Base-by-base conservation (phyloP, 1,140 invertebrate genomes). In the Zaprionus ghesquierei region DNA sequence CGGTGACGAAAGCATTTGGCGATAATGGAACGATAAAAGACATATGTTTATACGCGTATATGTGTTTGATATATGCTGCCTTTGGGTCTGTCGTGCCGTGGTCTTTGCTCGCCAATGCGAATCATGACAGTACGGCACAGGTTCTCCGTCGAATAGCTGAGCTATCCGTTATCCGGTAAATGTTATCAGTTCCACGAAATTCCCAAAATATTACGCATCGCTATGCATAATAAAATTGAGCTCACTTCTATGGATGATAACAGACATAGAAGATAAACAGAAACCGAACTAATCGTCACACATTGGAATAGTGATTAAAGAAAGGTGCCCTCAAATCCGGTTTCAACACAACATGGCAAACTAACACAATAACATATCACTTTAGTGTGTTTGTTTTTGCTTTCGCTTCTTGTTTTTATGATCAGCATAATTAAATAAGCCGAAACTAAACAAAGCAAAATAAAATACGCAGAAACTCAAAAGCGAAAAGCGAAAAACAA, bases 1-100 rank as follows among this genome's bases (percentile, higher is more conserved):
- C 64, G 75, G 75, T 75, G 82, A 86, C 82, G 82, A 86, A 87
- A 87, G 82, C 82, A 65, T 87, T 87, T 73, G 44, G 78, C 79
- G 81, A 87, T 86, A 86, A 86, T 86, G 81, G 60, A 87, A 86
- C 79, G 81, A 86, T 86, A 86, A 86, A 86, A 86, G 82, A 81
- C 66, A 66, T 77, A 72, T 73, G 55, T 23, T 59, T 50, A 55
- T 49, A 64, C 56, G 54, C 62, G 66, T 13, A 15, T 49, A 22
- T 23, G 22, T 20, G n/a, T 51, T 10, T 15, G n/a, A 55, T 46
- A 13, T 63, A 25, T 46, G 23, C 18, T 38, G 51, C n/a, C 3
- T 33, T 22, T 25, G 46, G 41, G 51, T 44, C 54, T 58, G 27
- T 65, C 35, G 6, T 20, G 25, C 12, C 33, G 33, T 63, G 68